phyloP scores from a whole-genome alignment of 2,888 invertebrate genomes.

The Neocrepidodera transversa region DNA sequence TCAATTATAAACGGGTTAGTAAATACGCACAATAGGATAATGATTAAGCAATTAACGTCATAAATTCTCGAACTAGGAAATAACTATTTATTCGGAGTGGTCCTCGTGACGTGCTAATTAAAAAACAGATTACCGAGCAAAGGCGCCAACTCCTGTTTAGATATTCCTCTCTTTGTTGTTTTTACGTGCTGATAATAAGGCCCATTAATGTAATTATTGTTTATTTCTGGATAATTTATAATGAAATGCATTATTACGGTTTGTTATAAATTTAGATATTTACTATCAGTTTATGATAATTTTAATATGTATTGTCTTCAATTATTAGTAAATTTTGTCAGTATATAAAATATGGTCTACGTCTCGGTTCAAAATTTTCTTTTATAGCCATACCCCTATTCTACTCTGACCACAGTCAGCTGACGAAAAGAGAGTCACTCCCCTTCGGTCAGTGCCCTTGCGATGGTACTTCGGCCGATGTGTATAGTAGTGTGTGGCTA shows the following conservation, averaged over 20 bases:
- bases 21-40: no score
- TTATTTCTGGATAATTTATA: neutral
- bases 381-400: neutral
- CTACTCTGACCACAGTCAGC: constrained; percentile 10
- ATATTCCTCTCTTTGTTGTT: neutral
- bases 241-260: neutral
- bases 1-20: no score
- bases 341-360: no score
- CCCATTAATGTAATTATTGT: neutral
- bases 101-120: constrained; percentile 17
- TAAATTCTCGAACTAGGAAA: constrained; percentile 13
- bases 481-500: constrained; percentile 4
- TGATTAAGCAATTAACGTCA: constrained; percentile 16
- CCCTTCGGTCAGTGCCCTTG: constrained; percentile 22
- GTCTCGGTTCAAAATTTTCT: no score
- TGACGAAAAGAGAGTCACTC: constrained; percentile 11
- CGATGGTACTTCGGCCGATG: constrained; percentile 1
- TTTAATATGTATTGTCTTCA: no score
- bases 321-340: no score
- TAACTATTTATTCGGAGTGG: constrained; percentile 15
- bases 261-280: no score
- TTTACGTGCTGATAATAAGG: neutral
- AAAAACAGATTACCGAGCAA: constrained; percentile 13
- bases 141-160: neutral
- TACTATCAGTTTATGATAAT: no score